Percentiles rank a stretch among this genome's conserved stretches.
Conservation (phyloP, 2,113 vertebrate genomes). For the Apeltes quadracus region DNA sequence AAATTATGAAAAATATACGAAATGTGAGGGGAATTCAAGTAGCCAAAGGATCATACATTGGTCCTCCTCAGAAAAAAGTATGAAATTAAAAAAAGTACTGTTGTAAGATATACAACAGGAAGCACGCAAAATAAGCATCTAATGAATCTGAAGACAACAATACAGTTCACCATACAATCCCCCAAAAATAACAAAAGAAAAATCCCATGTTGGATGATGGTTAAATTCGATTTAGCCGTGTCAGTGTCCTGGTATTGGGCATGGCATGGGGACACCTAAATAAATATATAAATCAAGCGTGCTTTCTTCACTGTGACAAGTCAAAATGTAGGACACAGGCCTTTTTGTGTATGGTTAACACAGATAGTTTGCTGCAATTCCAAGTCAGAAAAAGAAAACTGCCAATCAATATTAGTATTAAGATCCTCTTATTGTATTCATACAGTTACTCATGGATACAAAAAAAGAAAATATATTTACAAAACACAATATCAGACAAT, state of each 20-base stretch:
- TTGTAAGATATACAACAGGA: not conserved
- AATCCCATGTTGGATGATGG: no score
- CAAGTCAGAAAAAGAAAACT: no score
- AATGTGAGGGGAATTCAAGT: not conserved
- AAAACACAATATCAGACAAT: not conserved
- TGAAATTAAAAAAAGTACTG: no score
- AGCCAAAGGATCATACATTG: not conserved
- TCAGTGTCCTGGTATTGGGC: no score
- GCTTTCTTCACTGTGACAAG: not conserved
- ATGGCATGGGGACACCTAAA: not conserved
- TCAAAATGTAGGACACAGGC: not conserved
- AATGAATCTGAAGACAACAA: not conserved
- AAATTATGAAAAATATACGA: no score
- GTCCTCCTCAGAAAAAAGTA: not conserved
- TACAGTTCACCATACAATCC: not conserved
- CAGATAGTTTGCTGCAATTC: not conserved
- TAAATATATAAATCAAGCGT: not conserved
- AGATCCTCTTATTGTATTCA: no score
- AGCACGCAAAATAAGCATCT: not conserved
- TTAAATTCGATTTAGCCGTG: no score
- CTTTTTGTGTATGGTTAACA: not conserved
- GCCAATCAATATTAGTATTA: no score
- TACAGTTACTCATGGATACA: not conserved
- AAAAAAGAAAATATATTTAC: not conserved
- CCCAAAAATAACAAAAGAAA: no score